These are phyloP conservation scores for Atherinosoma microstoma DNA, from an alignment of 2,797 vertebrate genomes.

Conservation along the genomic window DNA sequence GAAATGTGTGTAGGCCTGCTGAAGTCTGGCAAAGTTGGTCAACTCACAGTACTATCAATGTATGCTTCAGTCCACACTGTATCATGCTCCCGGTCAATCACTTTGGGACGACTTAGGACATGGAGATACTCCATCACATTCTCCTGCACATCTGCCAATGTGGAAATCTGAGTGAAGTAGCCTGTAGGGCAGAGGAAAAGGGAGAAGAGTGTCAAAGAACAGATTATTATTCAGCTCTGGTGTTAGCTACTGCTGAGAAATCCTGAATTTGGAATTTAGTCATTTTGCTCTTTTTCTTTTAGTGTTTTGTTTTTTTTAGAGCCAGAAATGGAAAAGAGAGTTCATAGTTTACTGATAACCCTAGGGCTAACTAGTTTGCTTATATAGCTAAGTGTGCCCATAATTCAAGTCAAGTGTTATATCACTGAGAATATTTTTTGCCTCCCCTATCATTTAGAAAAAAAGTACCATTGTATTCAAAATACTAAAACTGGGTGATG, in stretches of 20 bases:
- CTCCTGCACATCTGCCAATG: constrained; percentile 96
- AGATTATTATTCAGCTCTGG: neutral
- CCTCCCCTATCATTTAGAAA: neutral
- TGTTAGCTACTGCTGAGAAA: neutral
- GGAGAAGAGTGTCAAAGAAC: neutral
- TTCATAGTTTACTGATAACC: neutral
- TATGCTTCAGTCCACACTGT: constrained; percentile 98
- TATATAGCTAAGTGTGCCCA: neutral
- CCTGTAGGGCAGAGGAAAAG: constrained; percentile 76
- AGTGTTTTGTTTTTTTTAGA: neutral
- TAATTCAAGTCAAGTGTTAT: neutral
- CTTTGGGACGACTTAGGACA: constrained; percentile 97
- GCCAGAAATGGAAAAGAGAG: neutral
- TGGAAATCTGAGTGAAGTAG: constrained; percentile 98
- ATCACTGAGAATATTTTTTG: neutral
- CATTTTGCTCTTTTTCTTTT: neutral
- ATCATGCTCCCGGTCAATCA: constrained; percentile 97
- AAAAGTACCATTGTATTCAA: neutral
- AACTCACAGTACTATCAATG: constrained; percentile 96
- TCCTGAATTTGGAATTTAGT: neutral
- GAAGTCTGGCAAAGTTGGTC: constrained; percentile 17
- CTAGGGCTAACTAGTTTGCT: neutral
- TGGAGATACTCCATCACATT: constrained; percentile 99
- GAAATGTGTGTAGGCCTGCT: neutral
- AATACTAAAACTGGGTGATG: neutral